Evolutionary conservation across 2,797 vertebrate genomes (phyloP).

Genomic region (Eidolon dupreanum): DNA sequence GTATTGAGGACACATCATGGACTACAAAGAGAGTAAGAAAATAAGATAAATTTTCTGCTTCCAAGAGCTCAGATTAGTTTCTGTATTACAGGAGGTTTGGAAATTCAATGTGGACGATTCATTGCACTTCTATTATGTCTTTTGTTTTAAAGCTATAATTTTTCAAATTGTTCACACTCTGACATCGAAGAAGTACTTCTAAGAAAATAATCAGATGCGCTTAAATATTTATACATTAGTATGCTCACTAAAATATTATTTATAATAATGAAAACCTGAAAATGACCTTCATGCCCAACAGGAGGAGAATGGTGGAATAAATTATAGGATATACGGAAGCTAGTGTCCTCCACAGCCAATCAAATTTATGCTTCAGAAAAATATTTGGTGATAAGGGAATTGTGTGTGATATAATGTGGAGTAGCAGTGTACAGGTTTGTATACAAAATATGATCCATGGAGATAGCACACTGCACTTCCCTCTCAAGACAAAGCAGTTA

Average conservation of each 20-base stretch:
- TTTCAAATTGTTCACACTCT: background rate
- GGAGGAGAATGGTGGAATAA: background rate
- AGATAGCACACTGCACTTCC: background rate
- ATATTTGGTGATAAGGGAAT: background rate
- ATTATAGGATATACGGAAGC: background rate
- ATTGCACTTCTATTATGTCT: background rate
- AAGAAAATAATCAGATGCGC: background rate
- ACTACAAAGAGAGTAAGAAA: background rate
- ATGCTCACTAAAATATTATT: background rate
- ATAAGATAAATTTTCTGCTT: background rate
- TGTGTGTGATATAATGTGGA: background rate
- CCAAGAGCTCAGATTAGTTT: background rate
- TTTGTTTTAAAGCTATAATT: background rate
- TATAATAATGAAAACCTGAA: background rate
- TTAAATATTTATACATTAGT: slow-evolving; percentile 4
- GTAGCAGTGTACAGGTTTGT: background rate
- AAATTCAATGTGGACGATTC: background rate
- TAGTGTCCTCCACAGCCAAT: background rate
- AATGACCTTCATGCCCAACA: background rate
- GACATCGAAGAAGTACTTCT: slow-evolving; percentile 11
- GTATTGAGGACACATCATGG: background rate
- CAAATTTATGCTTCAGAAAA: background rate
- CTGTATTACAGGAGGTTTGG: background rate
- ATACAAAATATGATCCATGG: background rate
- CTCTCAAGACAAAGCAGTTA: background rate